These are phyloP conservation scores for Hapalemur alaotrensis DNA, from an alignment of 2,797 vertebrate species.

Conservation along the genomic window DNA sequence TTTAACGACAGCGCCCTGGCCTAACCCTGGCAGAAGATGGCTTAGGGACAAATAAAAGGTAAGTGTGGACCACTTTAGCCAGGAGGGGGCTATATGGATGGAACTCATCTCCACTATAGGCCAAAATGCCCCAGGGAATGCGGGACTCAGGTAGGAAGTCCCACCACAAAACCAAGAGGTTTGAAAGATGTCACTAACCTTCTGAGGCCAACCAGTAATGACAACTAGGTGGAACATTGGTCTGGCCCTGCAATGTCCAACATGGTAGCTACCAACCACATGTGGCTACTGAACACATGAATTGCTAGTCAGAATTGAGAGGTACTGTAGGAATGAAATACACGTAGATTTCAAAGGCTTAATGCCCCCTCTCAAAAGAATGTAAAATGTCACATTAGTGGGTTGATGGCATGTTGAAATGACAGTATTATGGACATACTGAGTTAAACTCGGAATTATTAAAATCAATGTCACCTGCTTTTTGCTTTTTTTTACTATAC, in stretches of 20 bases:
- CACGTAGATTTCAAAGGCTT: not conserved
- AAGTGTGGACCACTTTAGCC: not conserved
- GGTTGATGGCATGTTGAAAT: not conserved
- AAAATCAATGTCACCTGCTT: slow-evolving; percentile 23
- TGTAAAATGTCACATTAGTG: not conserved
- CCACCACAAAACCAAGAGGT: not conserved
- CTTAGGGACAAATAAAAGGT: not conserved
- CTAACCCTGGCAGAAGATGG: not conserved
- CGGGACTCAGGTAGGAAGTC: not conserved
- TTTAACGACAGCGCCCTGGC: not conserved
- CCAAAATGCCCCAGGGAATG: not conserved
- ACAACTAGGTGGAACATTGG: not conserved
- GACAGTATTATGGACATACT: not conserved
- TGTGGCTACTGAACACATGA: not conserved
- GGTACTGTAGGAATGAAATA: not conserved
- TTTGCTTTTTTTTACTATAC: not conserved
- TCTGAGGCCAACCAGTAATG: not conserved
- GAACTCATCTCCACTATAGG: not conserved
- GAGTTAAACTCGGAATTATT: not conserved
- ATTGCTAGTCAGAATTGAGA: not conserved
- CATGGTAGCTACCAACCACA: not conserved
- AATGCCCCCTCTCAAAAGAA: not conserved
- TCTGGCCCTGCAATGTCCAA: not conserved
- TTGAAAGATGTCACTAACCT: not conserved
- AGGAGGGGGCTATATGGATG: not conserved